Evolutionary conservation across 2,113 vertebrate species (phyloP).

Genomic region (Sinocyclocheilus maitianheensis): DNA sequence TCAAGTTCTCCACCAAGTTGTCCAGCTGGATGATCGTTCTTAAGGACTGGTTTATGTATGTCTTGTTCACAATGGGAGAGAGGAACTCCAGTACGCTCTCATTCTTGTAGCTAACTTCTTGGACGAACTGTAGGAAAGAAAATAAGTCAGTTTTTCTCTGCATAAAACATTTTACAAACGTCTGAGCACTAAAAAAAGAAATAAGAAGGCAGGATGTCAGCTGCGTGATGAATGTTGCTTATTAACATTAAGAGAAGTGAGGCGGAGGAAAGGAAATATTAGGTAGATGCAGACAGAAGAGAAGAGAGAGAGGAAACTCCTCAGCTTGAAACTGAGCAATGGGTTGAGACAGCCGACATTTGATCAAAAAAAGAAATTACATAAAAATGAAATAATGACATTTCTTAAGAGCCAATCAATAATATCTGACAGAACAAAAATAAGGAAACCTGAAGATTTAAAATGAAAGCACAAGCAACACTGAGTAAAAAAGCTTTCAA

Average conservation of each 20-base stretch:
- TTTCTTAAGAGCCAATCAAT: conserved; percentile 3
- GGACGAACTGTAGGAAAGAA: conserved; percentile 69
- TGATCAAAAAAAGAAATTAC: conserved; percentile 14
- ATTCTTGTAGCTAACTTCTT: conserved; percentile 64
- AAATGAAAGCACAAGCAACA: not conserved
- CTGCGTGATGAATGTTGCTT: conserved; percentile 18
- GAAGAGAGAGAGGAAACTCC: not conserved
- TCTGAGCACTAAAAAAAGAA: not conserved
- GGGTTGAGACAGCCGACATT: not conserved
- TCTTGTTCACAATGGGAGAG: conserved; percentile 78
- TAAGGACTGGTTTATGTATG: conserved; percentile 74
- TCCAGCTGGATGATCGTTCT: conserved; percentile 83
- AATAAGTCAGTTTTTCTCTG: not conserved
- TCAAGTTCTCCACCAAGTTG: conserved; percentile 73
- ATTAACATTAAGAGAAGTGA: not conserved
- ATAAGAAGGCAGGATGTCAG: not conserved
- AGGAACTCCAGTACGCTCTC: conserved; percentile 81
- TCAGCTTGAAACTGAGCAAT: not conserved
- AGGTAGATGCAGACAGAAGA: not conserved
- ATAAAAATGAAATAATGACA: not conserved
- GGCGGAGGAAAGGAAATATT: not conserved
- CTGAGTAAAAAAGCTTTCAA: not conserved
- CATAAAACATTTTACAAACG: not conserved
- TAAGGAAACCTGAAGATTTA: not conserved
- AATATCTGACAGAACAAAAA: conserved; percentile 9